phyloP scores from a whole-genome alignment of 2,113 vertebrate genomes.

The Semnornis frantzii region DNA sequence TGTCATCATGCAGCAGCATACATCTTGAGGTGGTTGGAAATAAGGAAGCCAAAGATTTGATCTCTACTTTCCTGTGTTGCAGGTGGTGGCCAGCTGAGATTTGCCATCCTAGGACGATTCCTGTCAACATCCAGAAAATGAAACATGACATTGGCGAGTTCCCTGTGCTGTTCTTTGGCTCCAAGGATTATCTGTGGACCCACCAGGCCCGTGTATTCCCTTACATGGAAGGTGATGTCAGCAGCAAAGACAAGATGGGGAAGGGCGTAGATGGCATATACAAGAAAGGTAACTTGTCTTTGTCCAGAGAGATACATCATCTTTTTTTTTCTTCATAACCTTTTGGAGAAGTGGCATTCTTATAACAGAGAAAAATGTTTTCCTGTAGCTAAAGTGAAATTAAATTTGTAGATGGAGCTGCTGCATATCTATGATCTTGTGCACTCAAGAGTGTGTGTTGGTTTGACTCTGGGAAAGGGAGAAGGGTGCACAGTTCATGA shows the following conservation, averaged over 20 bases:
- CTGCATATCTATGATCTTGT: neutral
- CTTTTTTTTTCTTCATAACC: neutral
- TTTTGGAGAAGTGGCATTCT: neutral
- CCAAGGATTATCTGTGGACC: conserved; percentile 98
- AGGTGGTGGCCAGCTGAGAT: conserved; percentile 99
- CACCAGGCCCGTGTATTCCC: conserved; percentile 98
- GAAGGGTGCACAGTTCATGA: neutral
- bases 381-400: neutral
- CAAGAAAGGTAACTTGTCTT: conserved; percentile 87
- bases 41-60: neutral
- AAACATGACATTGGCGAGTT: conserved; percentile 96
- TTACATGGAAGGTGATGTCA: conserved; percentile 98
- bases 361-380: neutral
- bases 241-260: conserved; percentile 97
- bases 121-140: conserved; percentile 96
- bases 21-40: neutral
- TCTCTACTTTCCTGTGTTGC: neutral
- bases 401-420: neutral
- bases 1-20: neutral
- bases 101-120: conserved; percentile 92
- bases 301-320: neutral
- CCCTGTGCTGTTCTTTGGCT: conserved; percentile 97
- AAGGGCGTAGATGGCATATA: conserved; percentile 95
- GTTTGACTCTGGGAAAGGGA: neutral
- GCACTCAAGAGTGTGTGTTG: neutral